Evolutionary conservation across 2,113 vertebrate species (phyloP), one percentile per base, ranked within the genome.

Genomic region (Vanacampus margaritifer): DNA sequence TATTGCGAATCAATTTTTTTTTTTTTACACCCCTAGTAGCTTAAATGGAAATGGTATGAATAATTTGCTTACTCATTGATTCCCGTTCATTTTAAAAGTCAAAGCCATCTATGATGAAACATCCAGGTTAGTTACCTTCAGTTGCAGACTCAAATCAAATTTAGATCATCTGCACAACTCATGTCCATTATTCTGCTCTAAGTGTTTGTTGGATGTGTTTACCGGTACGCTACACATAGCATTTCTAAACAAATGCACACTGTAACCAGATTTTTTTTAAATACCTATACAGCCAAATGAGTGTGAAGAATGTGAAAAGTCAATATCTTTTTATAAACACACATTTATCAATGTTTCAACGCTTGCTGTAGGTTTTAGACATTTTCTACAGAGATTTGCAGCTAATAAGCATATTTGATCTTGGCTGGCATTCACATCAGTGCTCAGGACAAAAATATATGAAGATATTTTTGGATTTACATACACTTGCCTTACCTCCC

Each of bases 161-260:
- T 14, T 56, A 24, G 12, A 56, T 24, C 26, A 24, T 54, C 8
- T 26, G 11, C 53, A 54, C 53, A 54, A n/a, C 50, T 23, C 50
- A 53, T 53, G n/a, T 53, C 3, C 2, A 53, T 3, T 28, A 56
- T 14, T 56, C 53, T 28, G 12, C 11, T 6, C 24, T 56, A 13
- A n/a, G 65, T 67, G 36, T 78, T 64, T 72, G 41, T 70, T 67
- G 51, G 6, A 41, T 32, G 28, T 32, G 28, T 32, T 32, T 32
- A 32, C 12, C 21, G 66, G 54, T 14, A 36, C 6, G 8, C 51
- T 9, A 41, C 45, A 46, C 11, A 14, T 12, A 28, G 24, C 26
- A 32, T 28, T 56, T 56, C 14, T 56, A 28, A 56, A 56, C 53
- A 56, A 56, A 23, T 56, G 53, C 53, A 56, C 24, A 5, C 53